Evolutionary conservation across 2,113 vertebrate species (phyloP).

Genomic region (Alethe castanea): DNA sequence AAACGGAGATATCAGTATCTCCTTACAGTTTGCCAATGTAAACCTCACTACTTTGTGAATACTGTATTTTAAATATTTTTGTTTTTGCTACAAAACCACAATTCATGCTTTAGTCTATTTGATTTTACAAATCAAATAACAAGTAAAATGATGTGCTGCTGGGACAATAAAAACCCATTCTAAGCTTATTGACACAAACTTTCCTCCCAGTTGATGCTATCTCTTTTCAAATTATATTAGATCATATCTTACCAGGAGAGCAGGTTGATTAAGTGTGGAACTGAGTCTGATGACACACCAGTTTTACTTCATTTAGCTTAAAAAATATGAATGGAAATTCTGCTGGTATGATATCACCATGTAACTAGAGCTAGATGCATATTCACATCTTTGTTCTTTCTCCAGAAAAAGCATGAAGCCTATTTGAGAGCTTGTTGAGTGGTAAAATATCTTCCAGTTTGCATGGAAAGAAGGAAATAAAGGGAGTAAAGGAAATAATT

Average conservation of each 20-base stretch:
- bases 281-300: not conserved
- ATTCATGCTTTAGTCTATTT: not conserved
- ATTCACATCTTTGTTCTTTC: not conserved
- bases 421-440: not conserved
- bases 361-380: not conserved
- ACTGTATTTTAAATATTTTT: not conserved
- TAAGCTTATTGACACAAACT: slow-evolving; percentile 2
- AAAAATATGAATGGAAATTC: not conserved
- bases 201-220: not conserved
- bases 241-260: not conserved
- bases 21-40: not conserved
- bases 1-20: not conserved
- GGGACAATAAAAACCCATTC: not conserved
- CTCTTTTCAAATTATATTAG: not conserved
- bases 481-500: not conserved
- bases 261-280: not conserved
- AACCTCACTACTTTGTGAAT: not conserved
- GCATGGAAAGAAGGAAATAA: not conserved
- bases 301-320: not conserved
- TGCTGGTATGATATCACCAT: not conserved
- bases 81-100: not conserved
- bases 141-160: not conserved
- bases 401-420: not conserved
- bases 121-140: not conserved
- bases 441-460: not conserved